Base-by-base conservation (phyloP, 1,140 invertebrate genomes). In the Heliothis subflexa region DNA sequence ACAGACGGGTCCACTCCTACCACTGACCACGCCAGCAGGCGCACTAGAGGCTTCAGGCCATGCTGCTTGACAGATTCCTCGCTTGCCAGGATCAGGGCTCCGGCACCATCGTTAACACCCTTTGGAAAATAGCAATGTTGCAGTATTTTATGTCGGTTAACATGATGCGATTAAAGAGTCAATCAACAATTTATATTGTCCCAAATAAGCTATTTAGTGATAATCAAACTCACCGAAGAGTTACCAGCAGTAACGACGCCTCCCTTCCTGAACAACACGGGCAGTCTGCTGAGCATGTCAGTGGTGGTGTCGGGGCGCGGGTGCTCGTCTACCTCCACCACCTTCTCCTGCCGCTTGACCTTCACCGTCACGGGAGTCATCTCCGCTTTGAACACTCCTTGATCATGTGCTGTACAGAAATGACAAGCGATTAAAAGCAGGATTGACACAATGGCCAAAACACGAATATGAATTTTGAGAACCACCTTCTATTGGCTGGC, bases 71-170 rank as follows among this genome's bases (percentile, higher is more conserved):
- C 94, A 40, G 98, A 98, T 85, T 97, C 97, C 95, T 99, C 99
- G 86, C 96, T 98, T 12, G 98, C 98, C 62, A 99, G 86, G 49
- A 99, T 95, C 4, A 99, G 94, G 75, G 98, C 97, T 49, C 97
- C 98, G 33, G 99, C 99, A 40, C 99, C 99, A 95, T 99, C 99
- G 94, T 98, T 98, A 66, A 99, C 97, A 80, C 99, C 99, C 92
- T 91, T 40, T 21, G 74, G 18, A 73, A 14, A 79, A 21, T 10
- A 33, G 10, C n/a, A 33, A 33, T 5, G 12, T 13, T 59, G 11
- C 21, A 40, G 18, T 55, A 55, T 14, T 12, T 16, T 16, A 55
- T 16, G 3, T 57, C 18, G 18, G 7, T 57, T 52, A 1, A n/a
- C 13, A 52, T 52, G 13, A 1, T 52, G 9, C 33, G 33, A 40